phyloP scores from a whole-genome alignment of 2,797 vertebrate species.

The Vireo griseus region DNA sequence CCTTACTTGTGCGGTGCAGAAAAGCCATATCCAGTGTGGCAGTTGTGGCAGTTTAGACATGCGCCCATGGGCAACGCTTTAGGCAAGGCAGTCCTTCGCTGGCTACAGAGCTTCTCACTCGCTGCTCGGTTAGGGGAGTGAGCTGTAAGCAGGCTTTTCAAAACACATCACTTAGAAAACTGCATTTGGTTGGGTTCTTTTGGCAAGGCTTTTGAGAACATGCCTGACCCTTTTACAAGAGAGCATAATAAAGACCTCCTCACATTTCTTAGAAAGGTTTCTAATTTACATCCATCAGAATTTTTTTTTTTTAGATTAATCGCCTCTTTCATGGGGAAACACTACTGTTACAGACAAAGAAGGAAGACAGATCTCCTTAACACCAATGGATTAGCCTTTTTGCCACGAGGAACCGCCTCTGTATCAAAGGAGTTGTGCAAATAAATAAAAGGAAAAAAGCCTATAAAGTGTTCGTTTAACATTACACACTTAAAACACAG shows the following conservation, averaged over 20 bases:
- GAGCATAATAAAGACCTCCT: conserved; percentile 23
- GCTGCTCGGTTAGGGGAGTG: conserved; percentile 60
- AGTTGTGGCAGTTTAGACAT: conserved; percentile 68
- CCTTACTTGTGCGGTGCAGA: conserved; percentile 73
- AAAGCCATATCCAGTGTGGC: conserved; percentile 73
- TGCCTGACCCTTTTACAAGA: conserved; percentile 52
- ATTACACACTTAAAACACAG: conserved; percentile 55
- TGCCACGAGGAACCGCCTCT: conserved; percentile 67
- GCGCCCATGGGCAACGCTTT: conserved; percentile 63
- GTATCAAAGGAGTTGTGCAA: conserved; percentile 46
- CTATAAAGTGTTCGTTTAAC: conserved; percentile 60
- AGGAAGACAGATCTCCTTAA: conserved; percentile 29
- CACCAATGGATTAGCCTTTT: conserved; percentile 63
- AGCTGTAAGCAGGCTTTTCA: conserved; percentile 66
- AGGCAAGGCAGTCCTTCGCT: conserved; percentile 67
- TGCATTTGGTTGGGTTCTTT: conserved; percentile 55
- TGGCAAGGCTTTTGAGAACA: conserved; percentile 56
- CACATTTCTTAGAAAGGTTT: conserved; percentile 39
- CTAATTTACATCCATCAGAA: conserved; percentile 52
- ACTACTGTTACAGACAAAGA: conserved; percentile 48
- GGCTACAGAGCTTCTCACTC: conserved; percentile 62
- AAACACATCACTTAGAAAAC: conserved; percentile 66
- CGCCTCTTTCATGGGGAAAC: conserved; percentile 52
- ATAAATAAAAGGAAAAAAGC: conserved; percentile 56
- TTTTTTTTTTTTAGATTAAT: conserved; percentile 41